Evolutionary conservation across 2,888 invertebrate genomes (phyloP).

Genomic region (Cheiracanthium punctorium): DNA sequence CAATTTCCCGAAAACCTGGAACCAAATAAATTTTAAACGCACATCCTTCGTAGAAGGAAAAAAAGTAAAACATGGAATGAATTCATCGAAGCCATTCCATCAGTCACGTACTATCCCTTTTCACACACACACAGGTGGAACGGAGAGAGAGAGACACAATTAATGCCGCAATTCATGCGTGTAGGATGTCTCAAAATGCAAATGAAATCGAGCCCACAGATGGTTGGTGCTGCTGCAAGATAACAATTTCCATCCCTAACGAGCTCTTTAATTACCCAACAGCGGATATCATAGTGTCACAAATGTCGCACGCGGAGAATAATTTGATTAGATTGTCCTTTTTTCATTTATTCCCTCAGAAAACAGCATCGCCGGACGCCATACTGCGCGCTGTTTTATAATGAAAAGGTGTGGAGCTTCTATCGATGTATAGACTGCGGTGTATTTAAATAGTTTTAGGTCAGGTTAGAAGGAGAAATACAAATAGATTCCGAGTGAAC

Average conservation of each 20-base stretch:
- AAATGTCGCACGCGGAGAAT: neutral
- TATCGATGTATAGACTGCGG: no score
- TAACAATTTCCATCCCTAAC: neutral
- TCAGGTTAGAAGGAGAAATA: no score
- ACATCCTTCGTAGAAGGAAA: no score
- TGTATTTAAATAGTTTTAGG: no score
- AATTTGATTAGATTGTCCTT: slow-evolving; percentile 1
- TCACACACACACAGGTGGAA: neutral
- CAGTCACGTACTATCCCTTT: neutral
- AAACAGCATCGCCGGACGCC: neutral
- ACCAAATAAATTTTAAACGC: no score
- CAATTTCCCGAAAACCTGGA: no score
- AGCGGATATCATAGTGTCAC: neutral
- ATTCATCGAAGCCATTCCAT: no score
- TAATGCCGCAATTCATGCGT: neutral
- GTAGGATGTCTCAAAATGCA: neutral
- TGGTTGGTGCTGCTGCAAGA: neutral
- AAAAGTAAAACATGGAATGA: no score
- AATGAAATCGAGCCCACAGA: neutral
- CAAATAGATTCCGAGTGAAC: no score
- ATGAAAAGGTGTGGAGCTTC: neutral
- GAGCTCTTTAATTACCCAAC: slow-evolving; percentile 4
- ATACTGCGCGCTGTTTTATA: neutral
- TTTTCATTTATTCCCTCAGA: neutral
- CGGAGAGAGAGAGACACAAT: neutral